These are phyloP conservation scores for Apocrypta bakeri DNA, from an alignment of 1,140 invertebrate species.

Conservation along the genomic window DNA sequence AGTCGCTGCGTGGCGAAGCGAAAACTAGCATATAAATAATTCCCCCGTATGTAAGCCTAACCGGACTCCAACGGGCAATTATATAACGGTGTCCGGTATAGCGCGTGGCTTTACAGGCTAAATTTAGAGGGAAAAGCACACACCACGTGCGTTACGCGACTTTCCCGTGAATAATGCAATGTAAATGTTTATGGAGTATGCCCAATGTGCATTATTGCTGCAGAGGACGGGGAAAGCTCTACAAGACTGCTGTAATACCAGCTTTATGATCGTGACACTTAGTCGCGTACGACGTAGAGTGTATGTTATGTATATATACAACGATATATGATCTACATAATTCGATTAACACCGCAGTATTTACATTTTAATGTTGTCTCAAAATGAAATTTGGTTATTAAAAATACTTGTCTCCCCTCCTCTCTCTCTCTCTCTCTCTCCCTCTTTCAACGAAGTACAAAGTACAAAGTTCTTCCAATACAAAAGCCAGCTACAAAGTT, in stretches of 20 bases:
- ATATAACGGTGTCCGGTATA: background rate
- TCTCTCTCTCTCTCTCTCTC: too few relatives aligned
- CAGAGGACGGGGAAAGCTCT: background rate
- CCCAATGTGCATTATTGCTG: slow-evolving; percentile 19
- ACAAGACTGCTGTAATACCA: slow-evolving; percentile 28
- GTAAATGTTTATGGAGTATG: slow-evolving; percentile 52
- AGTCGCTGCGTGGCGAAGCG: too few relatives aligned
- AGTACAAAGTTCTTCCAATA: too few relatives aligned
- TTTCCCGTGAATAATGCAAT: slow-evolving; percentile 53
- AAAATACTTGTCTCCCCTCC: too few relatives aligned
- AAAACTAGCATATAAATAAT: slow-evolving; percentile 47
- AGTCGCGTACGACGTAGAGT: background rate
- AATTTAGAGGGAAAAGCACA: slow-evolving; percentile 21
- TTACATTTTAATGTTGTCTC: slow-evolving; percentile 18
- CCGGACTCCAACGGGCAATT: slow-evolving; percentile 10
- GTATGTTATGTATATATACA: too few relatives aligned
- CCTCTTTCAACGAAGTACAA: too few relatives aligned
- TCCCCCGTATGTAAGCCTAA: slow-evolving; percentile 6
- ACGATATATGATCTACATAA: slow-evolving; percentile 17
- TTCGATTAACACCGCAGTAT: background rate
- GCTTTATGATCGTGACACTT: slow-evolving; percentile 51
- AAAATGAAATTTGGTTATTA: too few relatives aligned
- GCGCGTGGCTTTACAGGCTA: slow-evolving; percentile 8
- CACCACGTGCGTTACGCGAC: too few relatives aligned
- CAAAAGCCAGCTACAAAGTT: background rate